Evolutionary conservation across 2,113 vertebrate genomes (phyloP).

Genomic region (Podiceps cristatus): DNA sequence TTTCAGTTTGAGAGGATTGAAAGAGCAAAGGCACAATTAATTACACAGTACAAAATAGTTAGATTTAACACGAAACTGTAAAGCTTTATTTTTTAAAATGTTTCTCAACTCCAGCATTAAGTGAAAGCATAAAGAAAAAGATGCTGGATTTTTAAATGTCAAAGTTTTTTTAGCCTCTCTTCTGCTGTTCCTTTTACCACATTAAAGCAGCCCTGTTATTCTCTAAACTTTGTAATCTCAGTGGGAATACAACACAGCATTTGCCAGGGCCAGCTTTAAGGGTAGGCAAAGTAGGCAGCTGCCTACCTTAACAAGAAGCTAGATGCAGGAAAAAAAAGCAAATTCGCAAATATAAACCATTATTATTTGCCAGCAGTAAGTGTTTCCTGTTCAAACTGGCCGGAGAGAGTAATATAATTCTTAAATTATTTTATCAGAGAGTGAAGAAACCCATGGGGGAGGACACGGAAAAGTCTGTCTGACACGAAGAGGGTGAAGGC

Average conservation of each 20-base stretch:
- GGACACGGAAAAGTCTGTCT: background rate
- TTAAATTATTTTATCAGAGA: background rate
- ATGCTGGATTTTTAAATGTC: constrained; percentile 35
- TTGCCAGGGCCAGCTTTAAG: constrained; percentile 8
- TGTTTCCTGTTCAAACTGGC: background rate
- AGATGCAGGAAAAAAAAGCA: background rate
- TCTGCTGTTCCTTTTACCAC: background rate
- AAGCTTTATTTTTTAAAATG: constrained; percentile 31
- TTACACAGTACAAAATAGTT: constrained; percentile 38
- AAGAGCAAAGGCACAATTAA: constrained; percentile 49
- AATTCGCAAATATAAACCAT: background rate
- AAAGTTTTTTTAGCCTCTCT: constrained; percentile 31
- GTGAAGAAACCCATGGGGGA: background rate
- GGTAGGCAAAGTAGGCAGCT: background rate
- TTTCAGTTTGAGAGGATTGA: constrained; percentile 44
- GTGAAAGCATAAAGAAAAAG: constrained; percentile 13
- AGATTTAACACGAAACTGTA: constrained; percentile 21
- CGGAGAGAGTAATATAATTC: background rate
- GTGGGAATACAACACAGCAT: background rate
- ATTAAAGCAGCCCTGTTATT: constrained; percentile 45
- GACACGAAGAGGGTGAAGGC: background rate
- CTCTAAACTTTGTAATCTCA: constrained; percentile 3
- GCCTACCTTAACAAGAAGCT: background rate
- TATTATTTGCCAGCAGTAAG: background rate
- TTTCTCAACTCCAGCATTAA: constrained; percentile 19